Percentiles rank a stretch among this genome's conserved stretches.
These are phyloP conservation scores for Acanthoscelides obtectus DNA, from an alignment of 2,888 invertebrate genomes.

Conservation along the genomic window DNA sequence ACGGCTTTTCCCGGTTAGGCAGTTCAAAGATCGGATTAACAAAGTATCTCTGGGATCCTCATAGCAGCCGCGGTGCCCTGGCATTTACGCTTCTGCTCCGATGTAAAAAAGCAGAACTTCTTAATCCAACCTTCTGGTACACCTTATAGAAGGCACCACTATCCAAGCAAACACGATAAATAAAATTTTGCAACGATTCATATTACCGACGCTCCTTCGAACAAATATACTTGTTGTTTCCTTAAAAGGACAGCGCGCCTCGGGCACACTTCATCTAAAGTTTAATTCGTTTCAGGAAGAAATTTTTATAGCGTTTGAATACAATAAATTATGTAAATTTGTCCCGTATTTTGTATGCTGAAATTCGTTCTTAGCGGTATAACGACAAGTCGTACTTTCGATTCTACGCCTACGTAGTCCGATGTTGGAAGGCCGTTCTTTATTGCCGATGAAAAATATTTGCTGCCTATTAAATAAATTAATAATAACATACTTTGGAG, in stretches of 20 bases:
- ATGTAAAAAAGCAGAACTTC: too few relatives aligned
- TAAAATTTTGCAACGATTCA: background rate
- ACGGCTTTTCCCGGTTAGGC: too few relatives aligned
- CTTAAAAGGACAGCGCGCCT: background rate
- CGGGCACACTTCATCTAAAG: background rate
- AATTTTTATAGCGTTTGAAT: background rate
- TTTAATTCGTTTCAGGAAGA: background rate
- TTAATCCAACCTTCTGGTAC: too few relatives aligned
- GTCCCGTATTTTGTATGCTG: background rate
- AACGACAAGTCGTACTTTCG: background rate
- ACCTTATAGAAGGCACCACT: background rate
- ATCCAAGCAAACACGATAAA: background rate
- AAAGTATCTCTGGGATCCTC: too few relatives aligned
- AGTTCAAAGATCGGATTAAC: too few relatives aligned
- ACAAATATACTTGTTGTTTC: background rate
- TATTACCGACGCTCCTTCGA: background rate
- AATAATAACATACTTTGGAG: background rate
- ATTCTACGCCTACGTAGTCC: background rate
- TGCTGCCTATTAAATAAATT: background rate
- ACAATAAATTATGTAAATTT: background rate
- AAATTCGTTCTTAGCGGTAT: background rate
- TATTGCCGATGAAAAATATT: background rate
- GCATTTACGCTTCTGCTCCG: too few relatives aligned
- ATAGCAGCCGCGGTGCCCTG: too few relatives aligned
- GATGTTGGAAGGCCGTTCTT: background rate